These are phyloP conservation scores for Ichneumon xanthorius DNA, from an alignment of 2,888 invertebrate species.

Conservation along the genomic window DNA sequence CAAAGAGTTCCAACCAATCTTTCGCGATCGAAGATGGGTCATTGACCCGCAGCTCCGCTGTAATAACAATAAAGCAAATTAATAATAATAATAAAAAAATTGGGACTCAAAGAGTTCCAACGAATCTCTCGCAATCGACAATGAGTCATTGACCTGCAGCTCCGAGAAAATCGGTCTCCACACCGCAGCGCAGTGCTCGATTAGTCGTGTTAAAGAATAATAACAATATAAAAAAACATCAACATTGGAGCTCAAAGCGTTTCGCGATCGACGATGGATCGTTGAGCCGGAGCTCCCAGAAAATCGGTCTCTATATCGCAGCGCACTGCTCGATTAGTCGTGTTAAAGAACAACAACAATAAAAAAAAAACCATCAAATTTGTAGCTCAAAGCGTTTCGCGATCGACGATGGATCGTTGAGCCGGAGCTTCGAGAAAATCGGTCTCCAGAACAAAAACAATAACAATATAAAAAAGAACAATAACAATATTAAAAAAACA, in stretches of 20 bases:
- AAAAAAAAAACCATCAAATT: not conserved
- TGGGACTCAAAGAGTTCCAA: not conserved
- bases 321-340: conserved; percentile 2
- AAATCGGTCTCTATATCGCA: not conserved
- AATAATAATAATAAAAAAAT: not conserved
- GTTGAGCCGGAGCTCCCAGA: not conserved
- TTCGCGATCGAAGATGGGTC: not conserved
- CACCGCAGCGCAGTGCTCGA: not conserved
- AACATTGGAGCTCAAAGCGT: not conserved
- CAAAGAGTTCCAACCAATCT: not conserved
- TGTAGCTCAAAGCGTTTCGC: not conserved
- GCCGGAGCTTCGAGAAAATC: not conserved
- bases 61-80: not conserved
- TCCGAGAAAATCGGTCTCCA: not conserved
- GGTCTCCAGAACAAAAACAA: not conserved
- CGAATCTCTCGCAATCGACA: not conserved
- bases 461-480: too few species aligned
- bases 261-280: conserved; percentile 11
- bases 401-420: conserved; percentile 18
- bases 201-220: not conserved
- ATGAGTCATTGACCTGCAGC: conserved; percentile 12
- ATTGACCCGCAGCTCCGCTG: not conserved
- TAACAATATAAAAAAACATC: not conserved
- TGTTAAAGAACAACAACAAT: not conserved
- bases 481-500: not conserved